Evolutionary conservation across 2,888 invertebrate genomes (phyloP).

Genomic region (Leptinotarsa juncta): DNA sequence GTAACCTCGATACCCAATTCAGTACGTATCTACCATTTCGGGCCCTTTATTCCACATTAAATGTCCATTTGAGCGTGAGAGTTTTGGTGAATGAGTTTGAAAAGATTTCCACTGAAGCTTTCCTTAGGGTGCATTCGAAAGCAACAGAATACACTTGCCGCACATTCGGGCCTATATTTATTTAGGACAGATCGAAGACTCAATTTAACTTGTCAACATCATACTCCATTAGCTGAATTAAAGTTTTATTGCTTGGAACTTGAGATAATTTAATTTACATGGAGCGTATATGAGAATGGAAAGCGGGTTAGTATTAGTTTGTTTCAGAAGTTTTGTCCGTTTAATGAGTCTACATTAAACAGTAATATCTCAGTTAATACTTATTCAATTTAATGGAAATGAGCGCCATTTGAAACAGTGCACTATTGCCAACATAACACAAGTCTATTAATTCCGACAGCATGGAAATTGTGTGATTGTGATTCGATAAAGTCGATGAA

Average conservation of each 20-base stretch:
- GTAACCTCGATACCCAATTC: no score
- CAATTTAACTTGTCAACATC: slow-evolving; percentile 9
- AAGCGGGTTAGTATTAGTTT: background rate
- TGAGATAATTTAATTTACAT: background rate
- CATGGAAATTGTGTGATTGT: no score
- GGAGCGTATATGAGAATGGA: background rate
- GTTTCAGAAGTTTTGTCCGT: no score
- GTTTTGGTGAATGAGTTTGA: background rate
- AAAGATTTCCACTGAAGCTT: background rate
- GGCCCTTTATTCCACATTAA: background rate
- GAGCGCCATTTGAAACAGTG: no score
- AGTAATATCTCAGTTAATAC: no score
- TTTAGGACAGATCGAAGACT: background rate
- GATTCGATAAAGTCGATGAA: no score
- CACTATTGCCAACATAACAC: no score
- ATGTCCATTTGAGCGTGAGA: background rate
- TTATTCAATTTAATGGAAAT: no score
- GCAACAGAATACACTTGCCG: background rate
- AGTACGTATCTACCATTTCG: background rate
- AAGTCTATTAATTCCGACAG: no score
- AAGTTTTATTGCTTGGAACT: background rate
- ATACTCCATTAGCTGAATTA: slow-evolving; percentile 11
- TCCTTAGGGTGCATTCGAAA: background rate
- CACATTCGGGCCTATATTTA: background rate
- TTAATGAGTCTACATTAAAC: no score